Evolutionary conservation across 2,797 vertebrate genomes (phyloP).

Genomic region (Coendou prehensilis): DNA sequence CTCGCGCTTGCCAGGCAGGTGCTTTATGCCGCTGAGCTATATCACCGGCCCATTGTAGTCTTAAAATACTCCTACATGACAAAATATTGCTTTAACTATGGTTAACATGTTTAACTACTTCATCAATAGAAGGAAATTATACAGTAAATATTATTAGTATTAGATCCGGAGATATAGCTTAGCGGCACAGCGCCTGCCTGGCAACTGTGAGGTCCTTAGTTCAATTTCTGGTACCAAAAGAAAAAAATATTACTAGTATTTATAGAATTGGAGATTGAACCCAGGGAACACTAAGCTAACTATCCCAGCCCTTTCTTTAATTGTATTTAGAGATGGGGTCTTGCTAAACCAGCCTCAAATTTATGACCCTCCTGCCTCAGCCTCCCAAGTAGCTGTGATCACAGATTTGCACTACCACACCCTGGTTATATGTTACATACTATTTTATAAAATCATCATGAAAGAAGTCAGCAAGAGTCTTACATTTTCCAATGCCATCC

Average conservation of each 20-base stretch:
- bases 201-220: no score
- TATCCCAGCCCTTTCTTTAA: neutral
- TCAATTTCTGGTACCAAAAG: no score
- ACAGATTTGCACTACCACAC: neutral
- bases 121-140: neutral
- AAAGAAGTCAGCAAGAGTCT: neutral
- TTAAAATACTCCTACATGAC: neutral
- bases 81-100: neutral
- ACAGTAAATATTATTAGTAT: neutral
- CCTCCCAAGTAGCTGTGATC: neutral
- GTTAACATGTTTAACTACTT: neutral
- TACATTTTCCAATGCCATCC: neutral
- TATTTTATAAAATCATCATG: neutral
- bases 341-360: neutral
- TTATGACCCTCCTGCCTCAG: neutral
- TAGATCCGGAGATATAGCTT: no score
- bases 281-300: neutral
- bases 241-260: neutral
- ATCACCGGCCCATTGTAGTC: neutral
- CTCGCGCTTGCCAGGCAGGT: no score
- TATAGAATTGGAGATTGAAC: neutral
- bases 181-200: no score
- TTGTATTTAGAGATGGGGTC: neutral
- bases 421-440: neutral
- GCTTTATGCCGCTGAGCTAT: no score